Base-by-base conservation (phyloP, 30 jellyfish, hydroid and myxozoan species). In the Aurelia sp. region DNA sequence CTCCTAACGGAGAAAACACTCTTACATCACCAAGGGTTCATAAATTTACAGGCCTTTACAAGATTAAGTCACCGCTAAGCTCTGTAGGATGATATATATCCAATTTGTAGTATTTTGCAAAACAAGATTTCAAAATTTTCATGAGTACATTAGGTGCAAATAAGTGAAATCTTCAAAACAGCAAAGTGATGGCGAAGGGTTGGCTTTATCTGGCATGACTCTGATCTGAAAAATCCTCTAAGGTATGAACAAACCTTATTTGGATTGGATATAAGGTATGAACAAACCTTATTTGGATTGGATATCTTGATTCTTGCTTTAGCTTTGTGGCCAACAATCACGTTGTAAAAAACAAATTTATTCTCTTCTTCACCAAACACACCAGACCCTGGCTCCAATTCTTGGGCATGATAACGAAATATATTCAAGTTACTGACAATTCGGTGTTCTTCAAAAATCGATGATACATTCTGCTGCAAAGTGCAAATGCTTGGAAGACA, bases 381-480 rank as follows among this genome's bases (percentile, higher is more conserved):
- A 21, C 98, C 96, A 8, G 96, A 81, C 9, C 97, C 97, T 15
- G 98, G 88, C 84, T 71, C 94, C 74, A 93, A 55, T 20, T 88
- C 98, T 16, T 83, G 85, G 16, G 92, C 51, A 63, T 87, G 96
- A 63, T 74, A 82, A 52, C 95, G 72, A 88, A 93, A 88, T 65
- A 89, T 88, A 76, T 84, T 93, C 61, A 93, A 55, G 76, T 79
- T 89, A 63, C 90, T 88, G 48, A 93, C 97, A 64, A 93, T 84
- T 41, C 98, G 92, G 53, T 93, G 98, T 74, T 93, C 98, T 78
- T 93, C 98, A 73, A 93, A 93, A 20, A 93, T 93, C 33, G 95
- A 47, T 35, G 97, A 31, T 8, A 78, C 79, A 61, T 63, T 73
- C 72, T 84, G 97, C 80, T 65, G 83, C 55, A 93, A 71, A n/a